Base-by-base conservation (phyloP, 2,113 vertebrate species). In the Pseudorasbora parva region DNA sequence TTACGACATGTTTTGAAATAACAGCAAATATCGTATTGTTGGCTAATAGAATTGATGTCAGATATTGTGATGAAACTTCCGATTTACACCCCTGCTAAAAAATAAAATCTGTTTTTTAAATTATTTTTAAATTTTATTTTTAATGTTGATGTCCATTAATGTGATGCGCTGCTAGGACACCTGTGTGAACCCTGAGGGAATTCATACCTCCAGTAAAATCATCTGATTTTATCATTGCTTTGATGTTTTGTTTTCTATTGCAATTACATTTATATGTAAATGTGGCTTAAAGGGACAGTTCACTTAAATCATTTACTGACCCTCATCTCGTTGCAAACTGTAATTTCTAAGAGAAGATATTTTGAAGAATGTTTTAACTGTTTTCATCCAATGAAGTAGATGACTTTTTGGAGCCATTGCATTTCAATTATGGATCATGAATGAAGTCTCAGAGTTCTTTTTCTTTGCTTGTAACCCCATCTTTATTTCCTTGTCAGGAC, bases 401-500 rank as follows among this genome's bases (percentile, higher is more conserved):
- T n/a, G n/a, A 10, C 33, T 43, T 66, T 69, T n/a, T 69, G 66
- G 7, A 33, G 68, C 6, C 68, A 71, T 15, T 71, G 68, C 3
- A 72, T 15, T 72, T 7, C n/a, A 72, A 41, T 41, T 14, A 47
- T 25, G 12, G 37, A 47, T 72, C 68, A 25, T n/a, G 15, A 12
- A 23, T 47, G 41, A 72, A 45, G 41, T 72, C 68, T 45, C 41
- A 7, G 41, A 71, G 68, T n/a, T 71, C 49, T 37, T 41, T 43
- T 37, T 47, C 4, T 62, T 80, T 49, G 57, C 51, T 43, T 81
- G 45, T 69, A 60, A 72, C 27, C 49, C 51, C 60, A 45, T 75
- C 14, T 79, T 14, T 78, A 47, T 77, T 49, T 45, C 62, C 64
- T 43, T 45, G 11, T 64, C 68, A 98, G 97, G 97, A 97, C 91